A percentile compares a stretch with the other conserved stretches of the same genome.
Conservation (phyloP, 2,113 vertebrate species). For the Rhinogobius similis region DNA sequence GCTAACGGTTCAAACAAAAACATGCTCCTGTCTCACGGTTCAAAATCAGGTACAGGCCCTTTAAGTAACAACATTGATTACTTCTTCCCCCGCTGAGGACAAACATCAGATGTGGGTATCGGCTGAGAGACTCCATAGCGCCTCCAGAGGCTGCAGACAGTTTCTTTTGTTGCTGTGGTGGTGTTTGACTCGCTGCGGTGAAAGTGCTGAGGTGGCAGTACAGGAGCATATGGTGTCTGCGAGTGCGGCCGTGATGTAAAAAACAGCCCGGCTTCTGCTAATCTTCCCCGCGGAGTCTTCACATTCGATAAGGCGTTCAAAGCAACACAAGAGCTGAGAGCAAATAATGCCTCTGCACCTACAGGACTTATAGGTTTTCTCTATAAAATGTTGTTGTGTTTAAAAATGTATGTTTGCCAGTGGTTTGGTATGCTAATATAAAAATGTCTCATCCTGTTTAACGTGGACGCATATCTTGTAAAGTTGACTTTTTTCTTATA, state of each 20-base stretch:
- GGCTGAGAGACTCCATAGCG: no score
- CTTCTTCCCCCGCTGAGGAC: no score
- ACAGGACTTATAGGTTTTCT: neutral
- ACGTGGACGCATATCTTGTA: no score
- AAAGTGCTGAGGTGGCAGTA: slow-evolving; percentile 68
- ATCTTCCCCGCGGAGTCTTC: slow-evolving; percentile 49
- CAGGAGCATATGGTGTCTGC: slow-evolving; percentile 70
- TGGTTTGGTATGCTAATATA: neutral
- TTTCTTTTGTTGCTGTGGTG: slow-evolving; percentile 31
- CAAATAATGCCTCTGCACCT: slow-evolving; percentile 6
- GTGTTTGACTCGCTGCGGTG: slow-evolving; percentile 38
- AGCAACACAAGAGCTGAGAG: slow-evolving; percentile 10
- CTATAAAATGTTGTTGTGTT: neutral
- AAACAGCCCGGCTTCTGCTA: slow-evolving; percentile 54
- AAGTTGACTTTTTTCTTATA: no score
- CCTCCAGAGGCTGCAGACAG: slow-evolving; percentile 15
- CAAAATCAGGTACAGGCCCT: no score
- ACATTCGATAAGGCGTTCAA: slow-evolving; percentile 35
- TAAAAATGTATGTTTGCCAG: neutral
- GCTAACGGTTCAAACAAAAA: no score
- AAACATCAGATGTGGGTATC: no score
- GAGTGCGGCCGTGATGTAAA: slow-evolving; percentile 65
- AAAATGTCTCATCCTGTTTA: no score
- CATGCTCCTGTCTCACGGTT: no score
- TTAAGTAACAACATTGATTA: no score